A percentile compares a stretch with the other conserved stretches of the same genome.
phyloP scores from a whole-genome alignment of 2,888 invertebrate genomes.

The Drosophila formosana region DNA sequence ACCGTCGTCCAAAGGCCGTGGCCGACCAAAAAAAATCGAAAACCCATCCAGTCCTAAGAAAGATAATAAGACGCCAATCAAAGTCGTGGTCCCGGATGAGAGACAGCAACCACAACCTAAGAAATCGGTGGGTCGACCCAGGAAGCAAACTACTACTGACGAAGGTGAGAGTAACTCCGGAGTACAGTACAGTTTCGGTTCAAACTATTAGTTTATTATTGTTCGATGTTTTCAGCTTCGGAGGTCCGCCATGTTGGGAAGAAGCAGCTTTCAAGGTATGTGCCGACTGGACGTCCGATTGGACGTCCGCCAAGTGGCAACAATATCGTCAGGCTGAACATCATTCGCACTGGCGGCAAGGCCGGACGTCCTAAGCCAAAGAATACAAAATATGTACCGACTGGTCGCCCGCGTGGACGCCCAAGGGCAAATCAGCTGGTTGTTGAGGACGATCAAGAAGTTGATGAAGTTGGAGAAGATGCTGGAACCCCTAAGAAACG shows the following conservation, averaged over 20 bases:
- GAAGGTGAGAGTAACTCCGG: neutral
- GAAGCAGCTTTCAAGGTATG: neutral
- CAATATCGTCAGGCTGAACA: conserved; percentile 69
- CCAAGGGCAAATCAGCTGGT: conserved; percentile 51
- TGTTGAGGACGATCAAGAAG: conserved; percentile 5
- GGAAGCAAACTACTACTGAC: neutral
- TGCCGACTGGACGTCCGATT: conserved; percentile 47
- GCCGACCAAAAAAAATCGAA: neutral
- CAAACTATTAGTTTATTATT: too few relatives aligned
- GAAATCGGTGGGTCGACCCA: neutral
- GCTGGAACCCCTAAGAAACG: neutral
- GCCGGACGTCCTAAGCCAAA: conserved; percentile 75
- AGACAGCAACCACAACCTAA: neutral
- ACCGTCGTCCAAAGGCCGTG: neutral
- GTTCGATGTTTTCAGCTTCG: too few relatives aligned
- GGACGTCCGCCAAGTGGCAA: conserved; percentile 75
- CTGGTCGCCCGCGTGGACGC: conserved; percentile 77
- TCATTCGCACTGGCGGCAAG: conserved; percentile 73
- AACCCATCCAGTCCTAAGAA: neutral
- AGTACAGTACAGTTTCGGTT: too few relatives aligned
- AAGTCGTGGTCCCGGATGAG: neutral
- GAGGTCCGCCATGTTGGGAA: neutral
- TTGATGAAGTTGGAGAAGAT: conserved; percentile 5
- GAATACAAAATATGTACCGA: conserved; percentile 46
- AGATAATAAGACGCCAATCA: neutral